Percentiles rank a stretch among this genome's conserved stretches.
Evolutionary conservation across 2,113 vertebrate species (phyloP).

Genomic region (Sinocyclocheilus rhinocerous): DNA sequence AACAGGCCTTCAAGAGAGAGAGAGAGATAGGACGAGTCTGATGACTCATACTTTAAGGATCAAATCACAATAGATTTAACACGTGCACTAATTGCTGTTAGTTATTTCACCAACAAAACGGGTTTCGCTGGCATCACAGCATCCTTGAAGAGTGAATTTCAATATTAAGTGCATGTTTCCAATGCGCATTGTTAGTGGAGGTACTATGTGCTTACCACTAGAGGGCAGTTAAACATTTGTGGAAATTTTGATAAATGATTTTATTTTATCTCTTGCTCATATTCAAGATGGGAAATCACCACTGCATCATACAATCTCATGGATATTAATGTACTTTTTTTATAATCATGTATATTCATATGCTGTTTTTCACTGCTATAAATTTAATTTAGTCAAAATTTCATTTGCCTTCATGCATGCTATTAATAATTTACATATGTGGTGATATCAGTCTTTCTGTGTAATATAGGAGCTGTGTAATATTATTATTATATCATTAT

Average conservation of each 20-base stretch:
- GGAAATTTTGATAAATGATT: slow-evolving; percentile 54
- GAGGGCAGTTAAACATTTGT: slow-evolving; percentile 46
- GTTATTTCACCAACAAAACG: not conserved
- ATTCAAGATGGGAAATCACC: slow-evolving; percentile 37
- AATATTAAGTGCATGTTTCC: too few species aligned
- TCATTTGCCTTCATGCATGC: slow-evolving; percentile 43
- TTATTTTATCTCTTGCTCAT: slow-evolving; percentile 54
- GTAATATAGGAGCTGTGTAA: slow-evolving; percentile 25
- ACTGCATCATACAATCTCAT: slow-evolving; percentile 41
- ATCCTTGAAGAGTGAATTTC: not conserved
- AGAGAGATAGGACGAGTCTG: not conserved
- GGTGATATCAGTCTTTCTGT: slow-evolving; percentile 1
- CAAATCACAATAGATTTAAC: not conserved
- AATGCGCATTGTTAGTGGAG: not conserved
- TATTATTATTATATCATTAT: slow-evolving; percentile 52
- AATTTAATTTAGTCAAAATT: slow-evolving; percentile 49
- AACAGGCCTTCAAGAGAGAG: slow-evolving; percentile 54
- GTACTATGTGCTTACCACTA: slow-evolving; percentile 43
- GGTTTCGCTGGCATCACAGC: not conserved
- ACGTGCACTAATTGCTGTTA: not conserved
- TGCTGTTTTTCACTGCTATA: slow-evolving; percentile 38
- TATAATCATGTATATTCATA: slow-evolving; percentile 34
- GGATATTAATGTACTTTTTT: slow-evolving; percentile 51
- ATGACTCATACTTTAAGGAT: not conserved
- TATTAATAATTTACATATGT: slow-evolving; percentile 53